Evolutionary conservation across 2,888 invertebrate genomes (phyloP).

Genomic region (Leptopilina drosophilae): DNA sequence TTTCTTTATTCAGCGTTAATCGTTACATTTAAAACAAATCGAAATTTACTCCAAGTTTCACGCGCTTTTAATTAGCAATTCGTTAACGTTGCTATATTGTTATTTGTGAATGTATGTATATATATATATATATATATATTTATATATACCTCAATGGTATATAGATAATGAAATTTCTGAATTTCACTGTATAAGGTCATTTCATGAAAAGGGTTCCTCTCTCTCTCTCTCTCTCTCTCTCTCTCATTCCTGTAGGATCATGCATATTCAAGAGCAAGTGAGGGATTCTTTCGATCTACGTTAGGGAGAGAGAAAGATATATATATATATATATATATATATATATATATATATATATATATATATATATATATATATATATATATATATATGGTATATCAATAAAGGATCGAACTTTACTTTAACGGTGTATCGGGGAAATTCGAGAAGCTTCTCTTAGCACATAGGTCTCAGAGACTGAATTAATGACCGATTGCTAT

Average conservation of each 20-base stretch:
- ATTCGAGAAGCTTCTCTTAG: conserved; percentile 24
- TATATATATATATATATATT: too few relatives aligned
- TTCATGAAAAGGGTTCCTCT: conserved; percentile 5
- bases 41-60: neutral
- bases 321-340: too few relatives aligned
- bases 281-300: conserved; percentile 2
- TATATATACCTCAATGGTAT: neutral
- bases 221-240: too few relatives aligned
- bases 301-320: conserved; percentile 2
- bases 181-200: conserved; percentile 23
- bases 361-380: too few relatives aligned
- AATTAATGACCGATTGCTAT: conserved; percentile 16
- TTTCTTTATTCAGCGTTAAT: neutral
- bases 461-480: neutral
- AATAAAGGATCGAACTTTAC: neutral
- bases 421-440: neutral
- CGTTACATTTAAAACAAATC: neutral
- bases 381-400: too few relatives aligned
- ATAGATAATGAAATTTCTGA: conserved; percentile 15
- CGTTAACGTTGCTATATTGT: neutral
- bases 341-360: too few relatives aligned
- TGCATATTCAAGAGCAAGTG: conserved; percentile 21
- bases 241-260: neutral
- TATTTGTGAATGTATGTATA: neutral
- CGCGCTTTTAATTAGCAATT: conserved; percentile 2